Percentiles rank a stretch among this genome's conserved stretches.
phyloP scores from a whole-genome alignment of 2,888 invertebrate species.

The Neria commutata region DNA sequence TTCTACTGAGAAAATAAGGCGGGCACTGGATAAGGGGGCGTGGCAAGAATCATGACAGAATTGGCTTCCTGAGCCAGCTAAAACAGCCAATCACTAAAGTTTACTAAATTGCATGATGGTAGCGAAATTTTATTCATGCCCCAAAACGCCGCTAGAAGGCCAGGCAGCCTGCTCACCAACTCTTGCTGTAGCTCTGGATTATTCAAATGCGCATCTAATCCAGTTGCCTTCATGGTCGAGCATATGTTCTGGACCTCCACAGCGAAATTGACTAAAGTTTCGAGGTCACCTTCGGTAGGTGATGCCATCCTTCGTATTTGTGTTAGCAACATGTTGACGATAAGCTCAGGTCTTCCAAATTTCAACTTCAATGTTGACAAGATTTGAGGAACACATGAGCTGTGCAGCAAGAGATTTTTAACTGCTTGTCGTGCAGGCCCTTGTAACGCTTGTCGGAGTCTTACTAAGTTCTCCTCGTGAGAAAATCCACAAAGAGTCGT shows the following conservation, averaged over 20 bases:
- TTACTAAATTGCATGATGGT: constrained; percentile 1
- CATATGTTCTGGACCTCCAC: constrained; percentile 24
- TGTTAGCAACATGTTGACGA: constrained; percentile 17
- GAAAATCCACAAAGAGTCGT: no score
- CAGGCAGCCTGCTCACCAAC: constrained; percentile 25
- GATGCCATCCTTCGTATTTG: constrained; percentile 17
- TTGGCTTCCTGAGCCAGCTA: constrained; percentile 23
- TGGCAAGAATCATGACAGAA: constrained; percentile 4
- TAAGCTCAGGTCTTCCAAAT: constrained; percentile 25
- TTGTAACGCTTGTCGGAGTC: constrained; percentile 12
- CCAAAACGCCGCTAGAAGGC: constrained; percentile 27
- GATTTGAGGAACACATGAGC: constrained; percentile 22
- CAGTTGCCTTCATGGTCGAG: constrained; percentile 25
- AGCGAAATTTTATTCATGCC: constrained; percentile 16
- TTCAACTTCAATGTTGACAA: constrained; percentile 24
- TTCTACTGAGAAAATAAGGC: no score
- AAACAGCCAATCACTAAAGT: constrained; percentile 25
- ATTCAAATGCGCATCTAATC: constrained; percentile 20
- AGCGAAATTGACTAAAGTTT: constrained; percentile 21
- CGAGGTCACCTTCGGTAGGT: constrained; percentile 18
- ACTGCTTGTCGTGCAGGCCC: constrained; percentile 22
- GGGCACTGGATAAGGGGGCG: no score
- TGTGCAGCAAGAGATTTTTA: constrained; percentile 16
- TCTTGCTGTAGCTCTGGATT: constrained; percentile 26
- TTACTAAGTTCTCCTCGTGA: constrained; percentile 10